phyloP scores from a whole-genome alignment of 2,113 vertebrate species.

The Pampusana beccarii region DNA sequence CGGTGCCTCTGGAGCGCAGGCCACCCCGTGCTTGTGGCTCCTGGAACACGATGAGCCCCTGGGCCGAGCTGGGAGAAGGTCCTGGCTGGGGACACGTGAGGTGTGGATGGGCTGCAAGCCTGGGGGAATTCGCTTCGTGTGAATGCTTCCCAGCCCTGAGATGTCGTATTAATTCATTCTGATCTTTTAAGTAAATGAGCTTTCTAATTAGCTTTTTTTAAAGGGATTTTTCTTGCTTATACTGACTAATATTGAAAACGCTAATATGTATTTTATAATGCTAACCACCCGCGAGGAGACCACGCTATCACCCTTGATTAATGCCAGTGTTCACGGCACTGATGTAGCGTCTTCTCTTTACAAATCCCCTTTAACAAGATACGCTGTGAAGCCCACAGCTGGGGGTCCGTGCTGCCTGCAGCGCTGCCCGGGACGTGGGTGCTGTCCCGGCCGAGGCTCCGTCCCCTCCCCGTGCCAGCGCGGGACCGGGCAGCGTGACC shows the following conservation, averaged over 20 bases:
- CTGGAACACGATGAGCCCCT: not conserved
- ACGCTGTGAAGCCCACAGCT: not conserved
- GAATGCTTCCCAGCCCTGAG: not conserved
- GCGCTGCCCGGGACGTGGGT: too few relatives aligned
- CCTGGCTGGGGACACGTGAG: not conserved
- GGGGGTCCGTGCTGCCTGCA: not conserved
- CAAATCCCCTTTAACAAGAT: not conserved
- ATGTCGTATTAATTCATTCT: not conserved
- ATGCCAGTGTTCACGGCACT: not conserved
- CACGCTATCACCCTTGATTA: not conserved
- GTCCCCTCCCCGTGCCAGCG: accelerated
- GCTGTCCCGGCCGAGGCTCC: not conserved
- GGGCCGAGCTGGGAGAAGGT: not conserved
- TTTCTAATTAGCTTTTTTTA: slow-evolving; percentile 6
- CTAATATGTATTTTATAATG: slow-evolving; percentile 30
- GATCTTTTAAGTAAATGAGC: slow-evolving; percentile 9
- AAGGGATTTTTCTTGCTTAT: slow-evolving; percentile 1
- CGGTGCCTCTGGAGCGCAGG: not conserved
- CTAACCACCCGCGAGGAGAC: not conserved
- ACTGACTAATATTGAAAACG: slow-evolving; percentile 42
- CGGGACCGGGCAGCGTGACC: not conserved
- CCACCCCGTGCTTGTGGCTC: not conserved
- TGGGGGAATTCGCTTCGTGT: not conserved
- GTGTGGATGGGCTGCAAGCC: accelerated
- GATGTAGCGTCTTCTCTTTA: not conserved